phyloP scores from a whole-genome alignment of 1,140 invertebrate species.

The Drosophila navojoa region DNA sequence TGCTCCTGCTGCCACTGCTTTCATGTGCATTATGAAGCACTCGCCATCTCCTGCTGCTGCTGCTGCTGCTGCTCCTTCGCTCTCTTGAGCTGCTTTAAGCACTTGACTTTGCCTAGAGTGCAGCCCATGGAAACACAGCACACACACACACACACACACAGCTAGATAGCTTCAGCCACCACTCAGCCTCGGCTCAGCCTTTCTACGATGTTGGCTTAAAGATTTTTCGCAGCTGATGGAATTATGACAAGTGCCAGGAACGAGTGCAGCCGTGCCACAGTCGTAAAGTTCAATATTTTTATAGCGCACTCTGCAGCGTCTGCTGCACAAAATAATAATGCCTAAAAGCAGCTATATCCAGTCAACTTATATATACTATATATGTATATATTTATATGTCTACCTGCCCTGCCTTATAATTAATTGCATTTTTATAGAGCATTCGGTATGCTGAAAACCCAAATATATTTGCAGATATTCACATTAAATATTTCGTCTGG shows the following conservation, averaged over 20 bases:
- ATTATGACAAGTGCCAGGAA: slow-evolving; percentile 67
- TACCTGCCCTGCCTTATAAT: not conserved
- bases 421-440: slow-evolving; percentile 28
- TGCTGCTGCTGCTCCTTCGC: slow-evolving; percentile 30
- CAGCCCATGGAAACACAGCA: slow-evolving; percentile 30
- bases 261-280: slow-evolving; percentile 43
- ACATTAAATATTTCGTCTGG: slow-evolving; percentile 13
- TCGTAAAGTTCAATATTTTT: slow-evolving; percentile 80
- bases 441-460: not conserved
- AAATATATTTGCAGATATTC: slow-evolving; percentile 8
- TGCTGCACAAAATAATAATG: slow-evolving; percentile 32
- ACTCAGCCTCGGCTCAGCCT: not conserved
- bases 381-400: not conserved
- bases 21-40: slow-evolving; percentile 78
- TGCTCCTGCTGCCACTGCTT: slow-evolving; percentile 47
- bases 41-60: slow-evolving; percentile 35
- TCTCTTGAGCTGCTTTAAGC: slow-evolving; percentile 79
- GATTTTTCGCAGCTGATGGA: slow-evolving; percentile 69
- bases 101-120: slow-evolving; percentile 74
- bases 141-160: not conserved
- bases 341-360: slow-evolving; percentile 44
- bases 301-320: slow-evolving; percentile 47
- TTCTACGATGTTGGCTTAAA: slow-evolving; percentile 64
- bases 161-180: slow-evolving; percentile 1
- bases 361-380: too few species aligned